Percentiles rank a stretch among this genome's conserved stretches.
These are phyloP conservation scores for Paguma larvata DNA, from an alignment of 2,797 vertebrate genomes.

Conservation along the genomic window DNA sequence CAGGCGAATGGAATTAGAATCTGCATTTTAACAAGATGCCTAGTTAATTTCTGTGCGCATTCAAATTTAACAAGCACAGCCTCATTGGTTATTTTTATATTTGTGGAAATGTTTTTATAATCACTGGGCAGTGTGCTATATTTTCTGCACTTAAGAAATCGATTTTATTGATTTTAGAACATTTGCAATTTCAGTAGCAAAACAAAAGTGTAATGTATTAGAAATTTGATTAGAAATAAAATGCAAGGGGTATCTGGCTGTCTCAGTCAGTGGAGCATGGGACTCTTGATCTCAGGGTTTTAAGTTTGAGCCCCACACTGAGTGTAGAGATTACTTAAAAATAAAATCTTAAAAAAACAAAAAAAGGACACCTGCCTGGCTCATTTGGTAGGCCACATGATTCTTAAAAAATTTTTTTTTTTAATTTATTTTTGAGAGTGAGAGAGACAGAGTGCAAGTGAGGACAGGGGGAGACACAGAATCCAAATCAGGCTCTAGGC, in stretches of 20 bases:
- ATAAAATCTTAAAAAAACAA: background rate
- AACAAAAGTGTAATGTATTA: background rate
- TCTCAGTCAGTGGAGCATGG: background rate
- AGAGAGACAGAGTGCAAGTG: too few species aligned
- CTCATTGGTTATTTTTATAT: background rate
- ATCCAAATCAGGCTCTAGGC: too few species aligned
- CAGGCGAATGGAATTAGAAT: background rate
- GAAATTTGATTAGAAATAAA: background rate
- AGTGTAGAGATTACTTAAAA: background rate
- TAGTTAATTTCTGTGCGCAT: background rate
- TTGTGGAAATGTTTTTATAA: background rate
- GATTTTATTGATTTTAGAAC: background rate
- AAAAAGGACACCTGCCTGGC: too few species aligned
- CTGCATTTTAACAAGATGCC: background rate
- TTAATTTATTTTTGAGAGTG: too few species aligned
- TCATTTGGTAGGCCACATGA: too few species aligned
- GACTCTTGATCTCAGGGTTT: background rate
- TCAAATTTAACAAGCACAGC: background rate
- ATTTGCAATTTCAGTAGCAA: constrained; percentile 10
- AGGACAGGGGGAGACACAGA: too few species aligned
- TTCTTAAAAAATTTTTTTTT: too few species aligned
- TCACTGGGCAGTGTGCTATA: background rate
- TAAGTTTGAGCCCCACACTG: background rate
- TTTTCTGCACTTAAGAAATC: background rate
- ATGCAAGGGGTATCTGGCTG: background rate